Evolutionary conservation across 2,797 vertebrate species (phyloP).

Genomic region (Xenopus petersii): DNA sequence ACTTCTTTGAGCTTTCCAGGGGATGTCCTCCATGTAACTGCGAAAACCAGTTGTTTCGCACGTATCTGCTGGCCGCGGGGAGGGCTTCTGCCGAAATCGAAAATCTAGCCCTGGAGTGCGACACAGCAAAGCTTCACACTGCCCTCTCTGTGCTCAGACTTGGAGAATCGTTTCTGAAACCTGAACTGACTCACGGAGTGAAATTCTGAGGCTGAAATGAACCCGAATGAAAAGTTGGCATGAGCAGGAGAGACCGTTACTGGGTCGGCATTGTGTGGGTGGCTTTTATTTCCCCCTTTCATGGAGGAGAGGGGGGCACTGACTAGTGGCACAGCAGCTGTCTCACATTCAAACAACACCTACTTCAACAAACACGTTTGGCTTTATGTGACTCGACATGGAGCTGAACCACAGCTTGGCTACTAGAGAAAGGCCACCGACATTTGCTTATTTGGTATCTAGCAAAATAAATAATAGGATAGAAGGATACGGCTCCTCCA

Average conservation of each 20-base stretch:
- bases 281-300: not conserved
- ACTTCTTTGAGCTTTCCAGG: no score
- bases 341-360: constrained; percentile 17
- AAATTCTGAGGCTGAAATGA: constrained; percentile 14
- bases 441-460: no score
- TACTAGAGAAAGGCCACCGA: not conserved
- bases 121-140: constrained; percentile 9
- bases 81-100: not conserved
- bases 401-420: constrained; percentile 6
- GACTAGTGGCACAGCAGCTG: not conserved
- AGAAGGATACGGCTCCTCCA: no score
- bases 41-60: not conserved
- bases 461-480: no score
- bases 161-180: constrained; percentile 14
- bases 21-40: no score
- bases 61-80: no score
- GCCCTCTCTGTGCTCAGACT: constrained; percentile 5
- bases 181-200: constrained; percentile 9
- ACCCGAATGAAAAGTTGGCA: constrained; percentile 17
- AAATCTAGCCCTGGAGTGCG: constrained; percentile 18
- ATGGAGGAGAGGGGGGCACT: not conserved
- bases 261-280: not conserved
- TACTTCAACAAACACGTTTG: not conserved
- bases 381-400: constrained; percentile 17
- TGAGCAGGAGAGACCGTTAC: not conserved